Percentiles rank a stretch among this genome's conserved stretches.
phyloP scores from a whole-genome alignment of 2,888 invertebrate genomes.

The Oxytorus armatus region DNA sequence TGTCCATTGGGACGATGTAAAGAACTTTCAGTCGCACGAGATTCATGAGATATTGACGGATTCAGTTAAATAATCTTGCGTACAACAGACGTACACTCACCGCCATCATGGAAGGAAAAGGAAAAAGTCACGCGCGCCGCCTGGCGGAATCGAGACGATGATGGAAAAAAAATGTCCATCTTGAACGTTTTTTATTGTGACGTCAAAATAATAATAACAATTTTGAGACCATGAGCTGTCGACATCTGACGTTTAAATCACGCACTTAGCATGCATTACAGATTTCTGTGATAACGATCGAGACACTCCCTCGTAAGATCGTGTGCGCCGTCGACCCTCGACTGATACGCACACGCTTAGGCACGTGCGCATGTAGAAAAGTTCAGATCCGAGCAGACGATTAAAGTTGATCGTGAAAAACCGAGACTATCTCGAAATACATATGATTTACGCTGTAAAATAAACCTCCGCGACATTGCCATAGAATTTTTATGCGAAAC shows the following conservation, averaged over 20 bases:
- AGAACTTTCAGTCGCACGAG: conserved; percentile 39
- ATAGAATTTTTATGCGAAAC: background rate
- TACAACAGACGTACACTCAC: conserved; percentile 74
- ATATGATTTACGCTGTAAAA: conserved; percentile 13
- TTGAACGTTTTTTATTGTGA: too few relatives aligned
- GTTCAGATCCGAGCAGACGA: conserved; percentile 45
- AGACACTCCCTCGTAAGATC: too few relatives aligned
- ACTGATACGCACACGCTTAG: conserved; percentile 8
- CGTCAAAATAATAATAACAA: conserved; percentile 40
- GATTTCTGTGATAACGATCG: background rate
- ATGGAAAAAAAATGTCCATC: conserved; percentile 48
- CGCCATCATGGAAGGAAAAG: conserved; percentile 76
- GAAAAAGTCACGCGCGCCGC: conserved; percentile 64
- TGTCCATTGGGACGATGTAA: conserved; percentile 10
- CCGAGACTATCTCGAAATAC: background rate
- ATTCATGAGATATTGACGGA: conserved; percentile 76
- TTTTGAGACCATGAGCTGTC: conserved; percentile 1
- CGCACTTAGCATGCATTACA: background rate
- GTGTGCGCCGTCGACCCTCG: too few relatives aligned
- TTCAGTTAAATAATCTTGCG: conserved; percentile 69
- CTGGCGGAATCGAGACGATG: conserved; percentile 51
- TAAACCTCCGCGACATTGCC: background rate
- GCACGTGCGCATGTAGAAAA: conserved; percentile 46
- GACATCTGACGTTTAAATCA: background rate
- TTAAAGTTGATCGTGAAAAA: conserved; percentile 28